Base-by-base conservation (phyloP, 2,888 invertebrate genomes). In the Troides aeacus region DNA sequence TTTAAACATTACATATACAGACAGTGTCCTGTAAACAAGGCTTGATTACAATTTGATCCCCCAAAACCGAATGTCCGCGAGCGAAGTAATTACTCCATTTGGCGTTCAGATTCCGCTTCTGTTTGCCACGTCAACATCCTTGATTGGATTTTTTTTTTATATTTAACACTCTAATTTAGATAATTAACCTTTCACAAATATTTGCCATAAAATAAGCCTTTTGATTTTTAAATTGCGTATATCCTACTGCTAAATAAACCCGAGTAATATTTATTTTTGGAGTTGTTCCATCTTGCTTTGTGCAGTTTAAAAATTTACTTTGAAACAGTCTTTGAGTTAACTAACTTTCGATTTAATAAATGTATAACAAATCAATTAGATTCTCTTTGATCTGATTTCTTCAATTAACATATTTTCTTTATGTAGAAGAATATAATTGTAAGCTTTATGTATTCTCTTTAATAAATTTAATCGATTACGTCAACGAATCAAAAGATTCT, bases 1-100 rank as follows among this genome's bases (percentile, higher is more conserved):
- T 56, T 56, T 56, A 21, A 56, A 10, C 56, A n/a, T 15, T 23
- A 39, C 65, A 17, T 66, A 60, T 39, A 59, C 59, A 50, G 30
- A 61, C 53, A 18, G 24, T 59, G 56, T 59, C 23, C 42, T 50
- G 63, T 66, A 70, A 71, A 68, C 60, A 70, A 66, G 64, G 24
- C 50, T 57, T 70, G 68, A 73, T 71, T 71, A 68, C 64, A 68
- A 64, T 70, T 71, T 71, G 66, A 71, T 68, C 66, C 60, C 62
- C 30, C 46, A 30, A 18, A 70, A 57, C 50, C 24, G 63, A 58
- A 66, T 70, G 60, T 68, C 53, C 57, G 60, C 64, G 42, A 62
- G 63, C 36, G 70, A 59, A 57, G 61, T 68, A 68, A 70, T 70
- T 59, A 71, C 70, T 71, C 53, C 50, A 59, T 65, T 70, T 39